Evolutionary conservation across 2,797 vertebrate genomes (phyloP), one percentile per base, ranked within the genome.

Genomic region (Pachyuromys duprasi): DNA sequence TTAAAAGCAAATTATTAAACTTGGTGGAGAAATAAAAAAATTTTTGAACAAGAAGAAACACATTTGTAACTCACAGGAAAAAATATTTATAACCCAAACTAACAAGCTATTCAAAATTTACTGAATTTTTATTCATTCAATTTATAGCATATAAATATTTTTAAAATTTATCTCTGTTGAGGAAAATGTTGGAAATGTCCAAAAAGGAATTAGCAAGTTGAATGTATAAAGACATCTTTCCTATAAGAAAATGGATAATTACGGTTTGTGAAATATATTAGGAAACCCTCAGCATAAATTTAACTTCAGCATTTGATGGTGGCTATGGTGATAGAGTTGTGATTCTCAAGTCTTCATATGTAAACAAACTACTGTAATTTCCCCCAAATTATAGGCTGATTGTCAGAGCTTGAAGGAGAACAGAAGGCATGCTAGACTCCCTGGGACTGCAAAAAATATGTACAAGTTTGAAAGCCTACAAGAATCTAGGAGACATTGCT

Each of bases 11-110:
- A 28, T 80, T 86, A 87, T 3, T 63, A 2, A 22, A 79, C 53
- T 67, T 63, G 18, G 9, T 67, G 86, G 8, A 31, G 70, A 72
- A 70, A 93, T 53, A 6, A 63, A 74, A 80, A 91, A 26, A 57
- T 39, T n/a, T 65, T 90, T 91, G 49, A 53, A 84, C 11, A 89
- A 49, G n/a, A 88, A 95, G 8, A 90, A 81, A 81, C 82, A 79
- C 4, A 81, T 83, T 84, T 78, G 62, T 63, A 81, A 42, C 13
- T 22, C 49, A 17, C 17, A 39, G 31, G 36, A 57, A 82, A 74
- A 17, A 86, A 57, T n/a, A 3, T 13, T 49, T 79, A n/a, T 1
- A 90, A 8, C 17, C 15, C 3, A 72, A 81, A 53, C 17, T 91
- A 42, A 62, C 31, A 94, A 55, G 6, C 42, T 67, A 92, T 11